A percentile compares a stretch with the other conserved stretches of the same genome.
Conservation (phyloP, 2,113 vertebrate species). For the Procavia capensis region DNA sequence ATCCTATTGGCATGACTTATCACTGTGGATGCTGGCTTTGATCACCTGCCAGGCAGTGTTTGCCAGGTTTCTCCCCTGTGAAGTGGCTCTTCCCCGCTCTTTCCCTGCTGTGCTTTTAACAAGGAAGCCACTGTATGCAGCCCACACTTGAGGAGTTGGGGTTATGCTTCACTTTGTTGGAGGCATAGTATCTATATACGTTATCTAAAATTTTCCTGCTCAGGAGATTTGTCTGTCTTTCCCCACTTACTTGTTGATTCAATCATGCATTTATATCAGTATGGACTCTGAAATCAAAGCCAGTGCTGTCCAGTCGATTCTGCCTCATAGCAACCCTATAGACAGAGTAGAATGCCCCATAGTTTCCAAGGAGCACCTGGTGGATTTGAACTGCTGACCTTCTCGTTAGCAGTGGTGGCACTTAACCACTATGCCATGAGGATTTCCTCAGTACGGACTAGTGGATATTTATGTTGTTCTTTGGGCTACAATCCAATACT, state of each 20-base stretch:
- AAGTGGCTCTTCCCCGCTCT: neutral
- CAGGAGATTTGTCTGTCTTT: neutral
- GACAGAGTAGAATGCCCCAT: no score
- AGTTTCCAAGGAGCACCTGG: no score
- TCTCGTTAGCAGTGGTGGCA: no score
- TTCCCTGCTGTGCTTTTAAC: neutral
- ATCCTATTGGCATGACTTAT: rapidly evolving
- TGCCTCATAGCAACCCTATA: no score
- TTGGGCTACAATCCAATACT: neutral
- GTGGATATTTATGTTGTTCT: slow-evolving; percentile 11
- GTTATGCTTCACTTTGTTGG: neutral
- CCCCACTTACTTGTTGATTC: neutral
- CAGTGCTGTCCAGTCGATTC: no score
- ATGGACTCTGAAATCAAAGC: no score
- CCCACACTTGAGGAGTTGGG: neutral
- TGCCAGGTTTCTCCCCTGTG: neutral
- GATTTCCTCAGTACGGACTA: no score
- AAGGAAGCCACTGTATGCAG: neutral
- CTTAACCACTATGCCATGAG: no score
- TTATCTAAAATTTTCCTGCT: neutral
- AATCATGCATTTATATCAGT: slow-evolving; percentile 4
- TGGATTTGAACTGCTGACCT: no score
- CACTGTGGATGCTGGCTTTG: no score
- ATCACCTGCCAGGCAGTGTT: neutral
- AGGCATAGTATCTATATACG: neutral